Base-by-base conservation (phyloP, 2,888 invertebrate species). In the Ischnura elegans region DNA sequence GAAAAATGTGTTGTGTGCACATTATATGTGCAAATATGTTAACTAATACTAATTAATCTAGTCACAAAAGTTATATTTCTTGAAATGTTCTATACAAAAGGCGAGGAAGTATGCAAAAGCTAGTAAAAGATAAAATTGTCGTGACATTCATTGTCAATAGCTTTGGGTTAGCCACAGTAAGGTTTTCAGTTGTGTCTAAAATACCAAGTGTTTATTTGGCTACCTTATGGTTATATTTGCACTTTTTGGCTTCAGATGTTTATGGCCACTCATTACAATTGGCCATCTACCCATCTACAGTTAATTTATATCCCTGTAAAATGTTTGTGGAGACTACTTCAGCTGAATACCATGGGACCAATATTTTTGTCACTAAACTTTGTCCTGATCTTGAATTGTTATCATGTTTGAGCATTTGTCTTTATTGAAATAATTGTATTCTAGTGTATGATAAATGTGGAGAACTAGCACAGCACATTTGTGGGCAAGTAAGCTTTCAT, bases 31-130 rank as follows among this genome's bases (percentile, higher is more conserved):
- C 90, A 61, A 61, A 43, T 90, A 61, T 90, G 90, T 90, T 90
- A 90, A 90, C 90, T 90, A 90, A 90, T 90, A 55, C 29, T 90
- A 90, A 90, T 86, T 90, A 61, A 90, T 90, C 90, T 90, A 90
- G 90, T 90, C 90, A 90, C 61, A 61, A 66, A 51, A 90, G 42
- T 90, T 90, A 36, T 61, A 90, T 90, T 86, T 61, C 90, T 90
- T 90, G 51, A 90, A 61, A 43, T 90, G 51, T 90, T 90, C 90
- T 90, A 90, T 61, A 43, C n/a, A 90, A 42, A 43, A 90, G 66
- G 61, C 47, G 43, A 90, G 55, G 46, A 90, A 55, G 42, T 90
- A 66, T n/a, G 90, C 43, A 29, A 90, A 55, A 90, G 90, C 66
- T 76, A 36, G 76, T 76, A 76, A 36, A 76, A 10, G 13, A 76